A percentile compares a stretch with the other conserved stretches of the same genome.
phyloP scores from a whole-genome alignment of 2,888 invertebrate species.

The Meloe dianella region DNA sequence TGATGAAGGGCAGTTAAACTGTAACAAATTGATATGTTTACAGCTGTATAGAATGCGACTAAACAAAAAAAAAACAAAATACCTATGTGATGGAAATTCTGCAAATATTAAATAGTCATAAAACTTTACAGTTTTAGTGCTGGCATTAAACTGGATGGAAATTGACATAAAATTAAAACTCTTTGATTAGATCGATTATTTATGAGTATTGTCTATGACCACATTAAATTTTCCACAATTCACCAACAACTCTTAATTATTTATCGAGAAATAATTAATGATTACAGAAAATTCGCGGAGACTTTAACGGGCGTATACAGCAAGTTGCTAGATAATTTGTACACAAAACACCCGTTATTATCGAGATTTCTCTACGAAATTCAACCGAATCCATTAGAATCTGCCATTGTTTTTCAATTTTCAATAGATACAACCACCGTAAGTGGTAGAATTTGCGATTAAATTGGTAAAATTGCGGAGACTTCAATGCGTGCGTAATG shows the following conservation, averaged over 20 bases:
- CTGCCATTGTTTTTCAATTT: too few relatives aligned
- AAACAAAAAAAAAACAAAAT: conserved; percentile 22
- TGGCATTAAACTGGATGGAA: conserved; percentile 22
- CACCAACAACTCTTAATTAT: conserved; percentile 11
- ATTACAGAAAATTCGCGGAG: too few relatives aligned
- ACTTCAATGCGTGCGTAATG: not conserved
- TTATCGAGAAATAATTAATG: not conserved
- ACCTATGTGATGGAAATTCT: conserved; percentile 10
- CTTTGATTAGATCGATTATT: conserved; percentile 8
- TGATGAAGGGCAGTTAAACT: conserved; percentile 24
- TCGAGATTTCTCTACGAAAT: too few relatives aligned
- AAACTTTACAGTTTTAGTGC: conserved; percentile 24
- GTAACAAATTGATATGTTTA: conserved; percentile 28
- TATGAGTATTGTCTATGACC: conserved; percentile 14
- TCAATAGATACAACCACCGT: not conserved
- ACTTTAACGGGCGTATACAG: too few relatives aligned
- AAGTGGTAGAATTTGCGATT: not conserved
- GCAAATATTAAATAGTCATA: conserved; percentile 26
- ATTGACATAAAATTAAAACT: conserved; percentile 23
- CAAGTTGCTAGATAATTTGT: too few relatives aligned
- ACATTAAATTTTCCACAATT: conserved; percentile 19
- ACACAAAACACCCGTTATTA: too few relatives aligned
- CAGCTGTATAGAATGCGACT: conserved; percentile 21
- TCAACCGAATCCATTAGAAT: too few relatives aligned
- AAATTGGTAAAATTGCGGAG: not conserved